Evolutionary conservation across 2,797 vertebrate genomes (phyloP).

Genomic region (Hoplostethus atlanticus): DNA sequence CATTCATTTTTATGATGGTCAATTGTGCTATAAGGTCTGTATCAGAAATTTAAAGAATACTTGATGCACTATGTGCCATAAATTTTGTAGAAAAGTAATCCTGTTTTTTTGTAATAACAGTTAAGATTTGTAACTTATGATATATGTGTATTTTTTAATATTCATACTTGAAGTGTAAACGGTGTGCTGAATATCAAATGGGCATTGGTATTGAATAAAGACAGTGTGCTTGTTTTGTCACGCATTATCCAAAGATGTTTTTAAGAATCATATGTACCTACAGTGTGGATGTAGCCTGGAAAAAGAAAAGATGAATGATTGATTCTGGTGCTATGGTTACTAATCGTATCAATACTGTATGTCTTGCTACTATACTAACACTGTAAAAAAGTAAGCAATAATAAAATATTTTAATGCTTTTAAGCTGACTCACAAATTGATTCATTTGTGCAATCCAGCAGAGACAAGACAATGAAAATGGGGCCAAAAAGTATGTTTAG

Average conservation of each 20-base stretch:
- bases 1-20: slow-evolving; percentile 73
- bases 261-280: slow-evolving; percentile 73
- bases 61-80: slow-evolving; percentile 94
- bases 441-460: background rate
- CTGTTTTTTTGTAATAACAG: slow-evolving; percentile 81
- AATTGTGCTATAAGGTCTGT: slow-evolving; percentile 90
- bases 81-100: slow-evolving; percentile 85
- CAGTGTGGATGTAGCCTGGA: slow-evolving; percentile 73
- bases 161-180: slow-evolving; percentile 82
- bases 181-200: slow-evolving; percentile 74
- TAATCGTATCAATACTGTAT: slow-evolving; percentile 73
- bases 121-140: slow-evolving; percentile 88
- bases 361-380: slow-evolving; percentile 79
- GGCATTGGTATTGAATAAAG: slow-evolving; percentile 74
- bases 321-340: slow-evolving; percentile 81
- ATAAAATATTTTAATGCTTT: slow-evolving; percentile 69
- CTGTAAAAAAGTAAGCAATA: slow-evolving; percentile 70
- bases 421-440: slow-evolving; percentile 28
- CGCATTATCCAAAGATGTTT: slow-evolving; percentile 86
- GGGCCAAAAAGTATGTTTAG: background rate
- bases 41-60: slow-evolving; percentile 91
- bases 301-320: slow-evolving; percentile 70
- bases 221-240: slow-evolving; percentile 71
- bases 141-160: slow-evolving; percentile 87
- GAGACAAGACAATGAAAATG: background rate